A percentile compares a stretch with the other conserved stretches of the same genome.
Evolutionary conservation across 2,113 vertebrate species (phyloP).

Genomic region (Alces alces): DNA sequence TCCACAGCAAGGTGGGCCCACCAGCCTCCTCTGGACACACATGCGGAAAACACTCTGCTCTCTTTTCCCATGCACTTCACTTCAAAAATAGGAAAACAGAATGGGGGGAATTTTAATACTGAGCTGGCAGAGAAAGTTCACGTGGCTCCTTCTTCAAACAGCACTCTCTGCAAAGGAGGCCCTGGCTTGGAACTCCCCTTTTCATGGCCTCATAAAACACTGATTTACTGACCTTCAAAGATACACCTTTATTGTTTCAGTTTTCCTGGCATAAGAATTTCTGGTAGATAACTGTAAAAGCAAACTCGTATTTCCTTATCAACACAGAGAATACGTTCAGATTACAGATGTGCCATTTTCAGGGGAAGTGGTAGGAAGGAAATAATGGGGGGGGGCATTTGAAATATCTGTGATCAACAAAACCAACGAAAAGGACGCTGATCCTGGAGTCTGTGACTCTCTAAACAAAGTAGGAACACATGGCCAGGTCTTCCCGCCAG

Average conservation of each 20-base stretch:
- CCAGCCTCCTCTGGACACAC: not conserved
- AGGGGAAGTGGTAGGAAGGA: not conserved
- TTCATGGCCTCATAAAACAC: conserved; percentile 58
- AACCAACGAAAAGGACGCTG: not conserved
- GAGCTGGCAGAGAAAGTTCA: conserved; percentile 31
- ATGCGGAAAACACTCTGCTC: not conserved
- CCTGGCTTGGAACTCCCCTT: conserved; percentile 68
- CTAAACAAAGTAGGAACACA: not conserved
- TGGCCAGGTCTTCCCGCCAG: not conserved
- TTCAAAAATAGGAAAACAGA: conserved; percentile 38
- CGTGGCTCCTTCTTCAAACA: conserved; percentile 46
- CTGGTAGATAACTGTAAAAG: conserved; percentile 48
- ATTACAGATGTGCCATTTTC: not conserved
- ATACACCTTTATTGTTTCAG: conserved; percentile 64
- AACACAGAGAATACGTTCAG: not conserved
- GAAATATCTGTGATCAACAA: not conserved
- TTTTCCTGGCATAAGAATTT: conserved; percentile 36
- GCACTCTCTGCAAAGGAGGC: not conserved
- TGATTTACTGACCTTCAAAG: conserved; percentile 56
- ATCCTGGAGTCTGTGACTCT: not conserved
- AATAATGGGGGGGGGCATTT: not conserved
- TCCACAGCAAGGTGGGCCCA: not conserved
- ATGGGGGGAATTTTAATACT: not conserved
- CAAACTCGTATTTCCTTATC: conserved; percentile 41
- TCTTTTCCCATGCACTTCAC: not conserved